Base-by-base conservation (phyloP, 2,888 invertebrate genomes). In the Caprella mutica region DNA sequence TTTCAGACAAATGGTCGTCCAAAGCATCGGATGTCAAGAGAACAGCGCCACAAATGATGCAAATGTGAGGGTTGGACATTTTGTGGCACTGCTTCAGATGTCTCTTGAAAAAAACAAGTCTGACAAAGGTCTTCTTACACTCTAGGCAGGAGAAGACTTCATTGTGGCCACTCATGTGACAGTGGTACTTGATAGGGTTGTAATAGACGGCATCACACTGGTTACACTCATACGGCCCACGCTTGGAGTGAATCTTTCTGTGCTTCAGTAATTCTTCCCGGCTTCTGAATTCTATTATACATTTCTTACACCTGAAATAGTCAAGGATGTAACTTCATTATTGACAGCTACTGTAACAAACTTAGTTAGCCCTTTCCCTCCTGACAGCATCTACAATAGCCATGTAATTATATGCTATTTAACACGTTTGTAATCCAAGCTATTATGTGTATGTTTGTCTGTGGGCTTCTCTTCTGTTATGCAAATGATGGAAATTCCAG, bases 41-140 rank as follows among this genome's bases (percentile, higher is more conserved):
- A 14, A 27, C 29, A 27, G 30, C 19, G 17, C 48, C 48, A 48
- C 48, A 48, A 27, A 48, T 30, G 3, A 48, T 30, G n/a, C 48
- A 48, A 9, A 48, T 48, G 30, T 29, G 29, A 9, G 48, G 48
- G 24, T 48, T 48, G 30, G 48, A 27, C 4, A 48, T n/a, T 26
- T 48, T 48, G 19, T 48, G 48, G 30, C 48, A 48, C 29, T 48
- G 30, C 29, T 30, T 27, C 48, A 48, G 29, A 30, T 48, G 48
- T 30, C 30, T 48, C 48, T 48, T 48, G 30, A 29, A 48, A 5
- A 27, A 27, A 17, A 30, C 30, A n/a, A 48, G 29, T 21, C 48
- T 21, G 24, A 24, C 24, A 24, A 48, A 48, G 9, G 30, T 29
- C 3, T 30, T 27, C 48, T 48, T 27, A n/a, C 48, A 48, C 30